These are phyloP conservation scores for Acropternis orthonyx DNA, from an alignment of 2,797 vertebrate genomes.

Conservation along the genomic window DNA sequence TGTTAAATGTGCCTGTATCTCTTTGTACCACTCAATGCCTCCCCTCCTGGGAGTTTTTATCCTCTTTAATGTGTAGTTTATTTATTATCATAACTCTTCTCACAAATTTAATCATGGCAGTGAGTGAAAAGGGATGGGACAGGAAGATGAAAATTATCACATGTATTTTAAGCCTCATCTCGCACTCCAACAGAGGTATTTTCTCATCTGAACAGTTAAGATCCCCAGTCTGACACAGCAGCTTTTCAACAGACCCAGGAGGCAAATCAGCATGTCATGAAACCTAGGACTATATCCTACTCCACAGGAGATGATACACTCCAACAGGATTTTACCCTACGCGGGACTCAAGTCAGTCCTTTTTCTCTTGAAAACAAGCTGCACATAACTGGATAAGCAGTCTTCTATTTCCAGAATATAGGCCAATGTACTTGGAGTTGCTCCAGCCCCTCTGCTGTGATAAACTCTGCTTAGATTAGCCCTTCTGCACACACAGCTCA, in stretches of 20 bases:
- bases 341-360: background rate
- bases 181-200: background rate
- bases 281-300: background rate
- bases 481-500: background rate
- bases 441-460: background rate
- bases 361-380: slow-evolving; percentile 2
- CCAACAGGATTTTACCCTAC: background rate
- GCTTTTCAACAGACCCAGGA: background rate
- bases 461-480: background rate
- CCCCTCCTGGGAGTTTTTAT: background rate
- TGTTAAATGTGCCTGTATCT: background rate
- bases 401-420: background rate
- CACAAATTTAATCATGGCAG: background rate
- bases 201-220: background rate
- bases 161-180: background rate
- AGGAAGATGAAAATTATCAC: background rate
- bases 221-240: background rate
- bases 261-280: background rate
- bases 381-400: background rate
- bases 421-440: background rate
- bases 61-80: background rate
- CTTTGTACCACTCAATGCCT: background rate
- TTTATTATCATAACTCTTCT: background rate
- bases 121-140: background rate
- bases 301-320: background rate